Evolutionary conservation across 2,113 vertebrate genomes (phyloP).

Genomic region (Hippopotamus amphibius): DNA sequence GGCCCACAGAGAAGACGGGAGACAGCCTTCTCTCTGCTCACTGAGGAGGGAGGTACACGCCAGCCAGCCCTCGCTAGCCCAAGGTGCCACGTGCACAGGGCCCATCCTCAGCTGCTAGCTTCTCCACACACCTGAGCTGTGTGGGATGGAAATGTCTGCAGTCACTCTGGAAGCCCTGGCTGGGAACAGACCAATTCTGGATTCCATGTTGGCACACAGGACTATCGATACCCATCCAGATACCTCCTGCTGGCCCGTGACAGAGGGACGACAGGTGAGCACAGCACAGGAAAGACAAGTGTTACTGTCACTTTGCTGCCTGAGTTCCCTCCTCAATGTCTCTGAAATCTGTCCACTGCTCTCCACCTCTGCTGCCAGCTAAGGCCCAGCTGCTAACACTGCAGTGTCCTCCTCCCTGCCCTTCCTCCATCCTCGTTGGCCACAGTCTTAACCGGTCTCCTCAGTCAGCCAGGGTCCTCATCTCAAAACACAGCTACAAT

Average conservation of each 20-base stretch:
- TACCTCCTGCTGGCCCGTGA: background rate
- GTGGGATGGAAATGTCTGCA: background rate
- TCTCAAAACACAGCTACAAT: background rate
- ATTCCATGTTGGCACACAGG: background rate
- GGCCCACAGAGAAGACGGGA: background rate
- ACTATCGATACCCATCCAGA: too few species aligned
- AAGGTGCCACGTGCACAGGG: background rate
- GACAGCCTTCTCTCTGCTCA: background rate
- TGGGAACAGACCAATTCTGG: background rate
- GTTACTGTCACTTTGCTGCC: fast-evolving
- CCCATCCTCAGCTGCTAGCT: background rate
- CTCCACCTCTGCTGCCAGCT: background rate
- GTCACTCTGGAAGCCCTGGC: background rate
- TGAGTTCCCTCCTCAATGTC: background rate
- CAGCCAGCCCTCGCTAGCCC: background rate
- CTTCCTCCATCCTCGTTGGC: background rate
- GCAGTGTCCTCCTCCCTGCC: background rate
- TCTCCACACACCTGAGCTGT: background rate
- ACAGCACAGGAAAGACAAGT: too few species aligned
- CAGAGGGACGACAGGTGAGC: background rate
- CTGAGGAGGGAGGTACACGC: background rate
- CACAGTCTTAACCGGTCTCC: too few species aligned
- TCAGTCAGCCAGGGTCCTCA: background rate
- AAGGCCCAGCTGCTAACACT: too few species aligned
- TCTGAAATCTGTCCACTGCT: background rate